Conservation (phyloP, 2,888 invertebrate species). For the Diogma glabrata region DNA sequence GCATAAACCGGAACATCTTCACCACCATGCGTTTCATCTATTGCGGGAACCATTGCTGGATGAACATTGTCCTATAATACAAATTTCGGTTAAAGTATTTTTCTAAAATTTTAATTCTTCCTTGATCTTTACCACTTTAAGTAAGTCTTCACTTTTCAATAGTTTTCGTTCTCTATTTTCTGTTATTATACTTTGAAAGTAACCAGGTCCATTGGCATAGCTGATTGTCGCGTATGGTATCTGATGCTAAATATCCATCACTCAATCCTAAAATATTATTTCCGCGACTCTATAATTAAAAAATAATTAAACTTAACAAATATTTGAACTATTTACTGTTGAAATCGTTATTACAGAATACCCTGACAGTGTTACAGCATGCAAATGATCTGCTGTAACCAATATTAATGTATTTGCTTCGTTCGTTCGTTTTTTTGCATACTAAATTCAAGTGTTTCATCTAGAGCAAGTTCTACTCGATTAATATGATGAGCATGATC, state of each 20-base stretch:
- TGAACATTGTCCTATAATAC: not conserved
- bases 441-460: conserved; percentile 69
- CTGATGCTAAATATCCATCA: conserved; percentile 37
- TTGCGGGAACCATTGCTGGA: conserved; percentile 48
- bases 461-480: conserved; percentile 54
- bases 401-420: conserved; percentile 65
- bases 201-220: conserved; percentile 55
- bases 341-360: no score
- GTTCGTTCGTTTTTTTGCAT: conserved; percentile 50
- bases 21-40: conserved; percentile 59
- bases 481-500: conserved; percentile 70
- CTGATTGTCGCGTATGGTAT: conserved; percentile 47
- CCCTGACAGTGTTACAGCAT: conserved; percentile 39
- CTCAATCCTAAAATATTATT: conserved; percentile 43
- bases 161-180: conserved; percentile 31
- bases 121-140: no score
- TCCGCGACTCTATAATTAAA: conserved; percentile 44
- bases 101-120: no score
- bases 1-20: conserved; percentile 74
- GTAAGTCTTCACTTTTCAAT: conserved; percentile 31
- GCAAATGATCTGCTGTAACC: conserved; percentile 71
- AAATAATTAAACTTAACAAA: no score
- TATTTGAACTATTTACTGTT: no score
- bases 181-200: conserved; percentile 39
- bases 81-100: no score